Evolutionary conservation across 2,113 vertebrate species (phyloP).

Genomic region (Zeus faber): DNA sequence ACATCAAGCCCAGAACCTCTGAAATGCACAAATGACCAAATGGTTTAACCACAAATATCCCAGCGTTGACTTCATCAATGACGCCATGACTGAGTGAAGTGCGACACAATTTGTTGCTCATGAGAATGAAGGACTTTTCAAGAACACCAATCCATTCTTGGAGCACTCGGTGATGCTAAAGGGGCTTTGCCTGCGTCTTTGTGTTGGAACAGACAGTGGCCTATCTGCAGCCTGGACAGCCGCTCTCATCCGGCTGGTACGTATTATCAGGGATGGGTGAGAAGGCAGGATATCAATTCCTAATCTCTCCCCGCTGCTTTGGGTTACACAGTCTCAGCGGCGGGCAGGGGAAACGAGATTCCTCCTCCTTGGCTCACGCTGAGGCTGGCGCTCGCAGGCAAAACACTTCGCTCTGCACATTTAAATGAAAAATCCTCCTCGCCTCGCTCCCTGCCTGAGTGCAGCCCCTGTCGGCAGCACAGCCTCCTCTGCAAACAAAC

Average conservation of each 20-base stretch:
- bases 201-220: neutral
- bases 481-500: conserved; percentile 27
- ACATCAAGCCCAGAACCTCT: too few relatives aligned
- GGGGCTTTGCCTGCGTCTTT: too few relatives aligned
- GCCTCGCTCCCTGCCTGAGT: neutral
- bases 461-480: conserved; percentile 7
- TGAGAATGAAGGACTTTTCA: too few relatives aligned
- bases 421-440: conserved; percentile 33
- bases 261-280: conserved; percentile 59
- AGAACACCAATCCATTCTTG: too few relatives aligned
- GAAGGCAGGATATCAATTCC: conserved; percentile 52
- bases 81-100: too few relatives aligned
- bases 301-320: conserved; percentile 49
- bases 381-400: conserved; percentile 9
- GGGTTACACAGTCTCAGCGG: conserved; percentile 50
- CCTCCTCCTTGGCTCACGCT: conserved; percentile 8
- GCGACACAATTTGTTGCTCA: too few relatives aligned
- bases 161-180: too few relatives aligned
- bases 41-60: too few relatives aligned
- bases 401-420: conserved; percentile 8
- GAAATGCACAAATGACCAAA: too few relatives aligned
- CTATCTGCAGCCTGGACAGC: conserved; percentile 11
- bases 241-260: conserved; percentile 53
- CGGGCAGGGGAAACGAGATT: conserved; percentile 63
- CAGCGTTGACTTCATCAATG: too few relatives aligned